Evolutionary conservation across 2,888 invertebrate genomes (phyloP), one percentile per base, ranked within the genome.

Genomic region (Troides oblongomaculatus): DNA sequence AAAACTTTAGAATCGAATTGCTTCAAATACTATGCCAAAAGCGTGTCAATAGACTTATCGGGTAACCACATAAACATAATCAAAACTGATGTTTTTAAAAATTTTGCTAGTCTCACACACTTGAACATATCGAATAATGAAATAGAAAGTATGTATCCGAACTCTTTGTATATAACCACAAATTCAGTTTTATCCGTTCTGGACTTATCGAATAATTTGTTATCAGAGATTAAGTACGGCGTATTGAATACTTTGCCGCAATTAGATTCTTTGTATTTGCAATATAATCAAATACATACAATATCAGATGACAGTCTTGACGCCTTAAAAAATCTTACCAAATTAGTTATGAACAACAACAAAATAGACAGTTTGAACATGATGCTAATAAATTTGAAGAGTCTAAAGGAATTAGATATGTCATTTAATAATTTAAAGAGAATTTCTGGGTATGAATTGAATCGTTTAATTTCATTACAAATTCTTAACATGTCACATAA

Each of bases 401-500:
- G 71, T 14, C 77, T 92, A 53, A 74, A 70, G 63, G 68, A 71
- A 30, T 76, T 92, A 17, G 85, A 90, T 71, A 43, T 88, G 10
- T 87, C 89, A 0, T 70, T 75, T 57, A 92, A 92, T 75, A 59
- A 72, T 59, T 70, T 92, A 23, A 74, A 66, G 7, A 80, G 76
- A 60, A 60, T 91, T 66, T 77, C 77, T 0, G 85, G 84, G 0
- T 85, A 80, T 65, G 88, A 91, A 78, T 75, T 82, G 0, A 87
- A 84, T 71, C 79, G 83, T 36, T 73, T 90, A 10, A 73, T 73
- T 18, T 74, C 77, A n/a, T 74, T 92, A n/a, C 73, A 81, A 69
- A 58, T 72, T 14, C 68, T 89, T 2, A 90, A 91, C 69, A 76
- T 85, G 56, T 89, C 90, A 0, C 74, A 86, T 72, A 92, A 91